Conservation (phyloP, 92 coral and sea anemone genomes). For the Porites lobata region DNA sequence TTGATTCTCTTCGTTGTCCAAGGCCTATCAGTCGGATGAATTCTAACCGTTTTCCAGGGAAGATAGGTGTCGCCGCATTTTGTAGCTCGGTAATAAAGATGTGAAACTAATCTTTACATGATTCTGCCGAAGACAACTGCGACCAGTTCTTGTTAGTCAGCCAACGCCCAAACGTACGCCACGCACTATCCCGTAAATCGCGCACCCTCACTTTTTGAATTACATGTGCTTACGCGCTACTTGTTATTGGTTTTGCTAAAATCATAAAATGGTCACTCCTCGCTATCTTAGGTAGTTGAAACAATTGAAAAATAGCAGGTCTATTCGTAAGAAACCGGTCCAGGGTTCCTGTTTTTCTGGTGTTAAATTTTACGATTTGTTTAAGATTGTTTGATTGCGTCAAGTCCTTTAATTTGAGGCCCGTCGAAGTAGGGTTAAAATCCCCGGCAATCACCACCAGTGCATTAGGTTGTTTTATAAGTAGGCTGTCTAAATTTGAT, state of each 20-base stretch:
- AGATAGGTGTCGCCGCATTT: constrained; percentile 36
- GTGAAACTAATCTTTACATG: constrained; percentile 31
- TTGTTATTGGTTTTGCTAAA: constrained; percentile 14
- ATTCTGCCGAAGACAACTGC: constrained; percentile 8
- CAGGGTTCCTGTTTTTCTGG: constrained; percentile 46
- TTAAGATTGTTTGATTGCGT: constrained; percentile 50
- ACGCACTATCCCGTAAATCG: not conserved
- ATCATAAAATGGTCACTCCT: constrained; percentile 10
- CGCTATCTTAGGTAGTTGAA: constrained; percentile 45
- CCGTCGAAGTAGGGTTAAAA: constrained; percentile 48
- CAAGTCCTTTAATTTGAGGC: constrained; percentile 31
- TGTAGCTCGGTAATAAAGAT: constrained; percentile 47
- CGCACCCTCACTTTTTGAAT: constrained; percentile 4
- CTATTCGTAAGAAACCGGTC: constrained; percentile 51
- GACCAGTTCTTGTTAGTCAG: constrained; percentile 40
- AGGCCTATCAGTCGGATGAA: constrained; percentile 49
- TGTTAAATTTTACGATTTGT: constrained; percentile 52
- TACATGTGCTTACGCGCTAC: constrained; percentile 6
- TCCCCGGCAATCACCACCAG: constrained; percentile 56
- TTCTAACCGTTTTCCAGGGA: constrained; percentile 40
- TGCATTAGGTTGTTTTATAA: constrained; percentile 37
- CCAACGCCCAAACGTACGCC: constrained; percentile 30
- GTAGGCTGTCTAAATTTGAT: constrained; percentile 40
- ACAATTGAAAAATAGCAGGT: constrained; percentile 40
- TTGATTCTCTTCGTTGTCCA: constrained; percentile 27